These are phyloP conservation scores for Amphipoea lucens DNA, from an alignment of 2,888 invertebrate species.

Conservation along the genomic window DNA sequence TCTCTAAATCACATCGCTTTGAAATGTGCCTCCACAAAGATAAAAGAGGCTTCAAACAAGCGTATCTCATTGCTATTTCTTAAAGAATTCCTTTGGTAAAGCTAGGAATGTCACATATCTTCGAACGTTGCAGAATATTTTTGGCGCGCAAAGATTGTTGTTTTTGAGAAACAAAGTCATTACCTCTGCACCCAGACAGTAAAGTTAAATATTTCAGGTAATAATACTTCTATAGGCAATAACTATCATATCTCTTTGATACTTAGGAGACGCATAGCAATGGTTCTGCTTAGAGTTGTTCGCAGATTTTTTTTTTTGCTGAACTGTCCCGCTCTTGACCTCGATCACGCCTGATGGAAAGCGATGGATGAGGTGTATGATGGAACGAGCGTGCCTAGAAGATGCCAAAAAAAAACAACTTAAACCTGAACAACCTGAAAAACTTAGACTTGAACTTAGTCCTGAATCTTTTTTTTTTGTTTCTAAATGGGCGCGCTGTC, in stretches of 20 bases:
- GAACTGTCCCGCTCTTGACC: too few species aligned
- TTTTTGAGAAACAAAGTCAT: not conserved
- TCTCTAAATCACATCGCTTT: slow-evolving; percentile 10
- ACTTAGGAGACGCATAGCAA: too few species aligned
- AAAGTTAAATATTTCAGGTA: not conserved
- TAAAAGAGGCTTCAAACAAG: slow-evolving; percentile 41
- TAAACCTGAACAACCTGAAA: too few species aligned
- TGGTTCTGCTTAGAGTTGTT: not conserved
- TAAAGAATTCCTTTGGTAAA: slow-evolving; percentile 49
- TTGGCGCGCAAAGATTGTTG: slow-evolving; percentile 10
- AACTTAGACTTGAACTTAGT: too few species aligned
- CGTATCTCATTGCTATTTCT: slow-evolving; percentile 39
- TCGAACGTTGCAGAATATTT: slow-evolving; percentile 42
- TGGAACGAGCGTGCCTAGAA: too few species aligned
- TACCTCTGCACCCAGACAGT: not conserved
- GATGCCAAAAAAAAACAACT: too few species aligned
- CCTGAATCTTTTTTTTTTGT: too few species aligned
- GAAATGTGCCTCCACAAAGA: slow-evolving; percentile 13
- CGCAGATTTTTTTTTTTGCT: too few species aligned
- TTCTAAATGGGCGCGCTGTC: too few species aligned
- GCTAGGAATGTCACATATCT: slow-evolving; percentile 32
- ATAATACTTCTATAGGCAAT: too few species aligned
- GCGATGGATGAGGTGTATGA: too few species aligned
- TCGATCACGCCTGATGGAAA: too few species aligned
- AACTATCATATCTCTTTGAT: not conserved